Evolutionary conservation across 2,888 invertebrate species (phyloP).

Genomic region (Kryphioiulus occultus): DNA sequence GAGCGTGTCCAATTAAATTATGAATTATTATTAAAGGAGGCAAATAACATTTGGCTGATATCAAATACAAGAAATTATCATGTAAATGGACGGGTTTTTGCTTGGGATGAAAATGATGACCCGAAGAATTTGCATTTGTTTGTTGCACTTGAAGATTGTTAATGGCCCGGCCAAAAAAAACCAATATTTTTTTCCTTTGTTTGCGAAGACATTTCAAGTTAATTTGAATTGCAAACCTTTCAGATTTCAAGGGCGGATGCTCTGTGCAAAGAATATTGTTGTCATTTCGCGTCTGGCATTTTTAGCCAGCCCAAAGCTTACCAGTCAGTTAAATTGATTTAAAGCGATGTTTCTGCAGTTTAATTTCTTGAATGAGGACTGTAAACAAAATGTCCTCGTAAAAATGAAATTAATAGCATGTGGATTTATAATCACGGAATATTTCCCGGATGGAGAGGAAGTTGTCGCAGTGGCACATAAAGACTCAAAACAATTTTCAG

Average conservation of each 20-base stretch:
- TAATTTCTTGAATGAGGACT: no score
- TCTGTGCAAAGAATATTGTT: background rate
- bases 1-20: constrained; percentile 8
- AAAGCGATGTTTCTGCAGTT: background rate
- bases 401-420: background rate
- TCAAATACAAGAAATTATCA: background rate
- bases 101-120: background rate
- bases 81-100: constrained; percentile 7
- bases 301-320: background rate
- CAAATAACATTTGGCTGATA: constrained; percentile 4
- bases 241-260: background rate
- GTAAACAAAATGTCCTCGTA: background rate
- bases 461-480: background rate
- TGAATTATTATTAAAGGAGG: background rate
- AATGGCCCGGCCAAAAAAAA: background rate
- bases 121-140: constrained; percentile 18
- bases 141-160: background rate
- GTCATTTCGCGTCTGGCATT: background rate
- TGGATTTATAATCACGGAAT: background rate
- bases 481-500: background rate
- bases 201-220: background rate
- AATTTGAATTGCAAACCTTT: constrained; percentile 10
- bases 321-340: background rate
- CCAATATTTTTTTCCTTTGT: background rate
- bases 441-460: background rate